phyloP scores from a whole-genome alignment of 2,113 vertebrate species.

The Nothocercus julius region DNA sequence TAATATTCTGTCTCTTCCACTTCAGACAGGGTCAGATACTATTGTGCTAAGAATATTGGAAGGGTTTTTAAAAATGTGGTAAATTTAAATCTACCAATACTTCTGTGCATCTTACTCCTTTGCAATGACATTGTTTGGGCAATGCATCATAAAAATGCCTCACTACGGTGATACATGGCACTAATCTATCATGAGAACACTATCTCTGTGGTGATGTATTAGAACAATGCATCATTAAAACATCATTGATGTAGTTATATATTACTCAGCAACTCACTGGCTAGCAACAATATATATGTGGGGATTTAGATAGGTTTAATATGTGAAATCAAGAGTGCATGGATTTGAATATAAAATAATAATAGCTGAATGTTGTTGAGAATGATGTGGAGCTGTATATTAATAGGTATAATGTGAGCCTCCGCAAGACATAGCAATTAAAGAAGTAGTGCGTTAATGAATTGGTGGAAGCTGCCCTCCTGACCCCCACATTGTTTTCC shows the following conservation, averaged over 20 bases:
- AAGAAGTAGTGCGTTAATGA: constrained; percentile 7
- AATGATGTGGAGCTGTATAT: not conserved
- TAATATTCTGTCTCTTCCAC: not conserved
- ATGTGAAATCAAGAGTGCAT: constrained; percentile 31
- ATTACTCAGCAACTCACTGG: not conserved
- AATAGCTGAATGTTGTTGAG: not conserved
- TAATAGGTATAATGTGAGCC: constrained; percentile 17
- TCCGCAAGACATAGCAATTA: constrained; percentile 3
- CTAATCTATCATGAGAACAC: constrained; percentile 32
- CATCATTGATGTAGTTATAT: constrained; percentile 17
- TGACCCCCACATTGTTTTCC: constrained; percentile 46
- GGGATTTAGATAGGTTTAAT: not conserved
- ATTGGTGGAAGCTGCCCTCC: constrained; percentile 28
- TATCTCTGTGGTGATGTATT: constrained; percentile 53
- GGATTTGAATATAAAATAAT: constrained; percentile 50
- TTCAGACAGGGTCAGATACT: constrained; percentile 2
- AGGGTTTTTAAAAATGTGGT: constrained; percentile 19
- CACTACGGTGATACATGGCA: constrained; percentile 14
- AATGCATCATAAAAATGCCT: constrained; percentile 25
- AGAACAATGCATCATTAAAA: constrained; percentile 59
- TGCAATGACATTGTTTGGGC: constrained; percentile 19
- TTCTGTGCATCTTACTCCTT: constrained; percentile 24
- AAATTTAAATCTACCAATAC: constrained; percentile 16
- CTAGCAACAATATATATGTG: not conserved
- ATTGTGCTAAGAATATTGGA: constrained; percentile 1